Evolutionary conservation across 1,140 invertebrate genomes (phyloP).

Genomic region (Musca domestica): DNA sequence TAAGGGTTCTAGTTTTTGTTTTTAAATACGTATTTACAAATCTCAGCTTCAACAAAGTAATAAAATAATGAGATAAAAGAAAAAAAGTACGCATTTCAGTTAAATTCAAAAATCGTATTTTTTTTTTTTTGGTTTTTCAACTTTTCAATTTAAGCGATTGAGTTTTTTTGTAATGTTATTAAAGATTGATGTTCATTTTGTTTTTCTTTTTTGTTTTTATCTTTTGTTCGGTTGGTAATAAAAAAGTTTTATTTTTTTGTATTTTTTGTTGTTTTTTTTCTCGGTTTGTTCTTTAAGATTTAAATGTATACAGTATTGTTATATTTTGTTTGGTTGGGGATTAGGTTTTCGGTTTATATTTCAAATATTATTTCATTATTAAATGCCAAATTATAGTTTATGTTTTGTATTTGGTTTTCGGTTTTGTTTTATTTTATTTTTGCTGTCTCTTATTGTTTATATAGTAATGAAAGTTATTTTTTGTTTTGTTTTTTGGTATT

Average conservation of each 20-base stretch:
- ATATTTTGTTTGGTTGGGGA: slow-evolving; percentile 3
- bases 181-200: slow-evolving; percentile 12
- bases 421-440: neutral
- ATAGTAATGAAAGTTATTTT: too few relatives aligned
- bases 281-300: slow-evolving; percentile 1
- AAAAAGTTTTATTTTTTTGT: neutral
- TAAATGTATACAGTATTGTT: slow-evolving; percentile 21
- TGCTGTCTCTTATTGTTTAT: too few relatives aligned
- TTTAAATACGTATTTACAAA: slow-evolving; percentile 20
- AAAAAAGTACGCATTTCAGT: neutral
- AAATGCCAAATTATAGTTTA: slow-evolving; percentile 20
- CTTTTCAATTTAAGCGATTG: slow-evolving; percentile 11
- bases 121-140: neutral
- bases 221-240: slow-evolving; percentile 12
- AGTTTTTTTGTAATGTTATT: slow-evolving; percentile 10
- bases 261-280: neutral
- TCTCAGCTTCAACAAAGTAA: slow-evolving; percentile 20
- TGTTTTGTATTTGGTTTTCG: slow-evolving; percentile 1
- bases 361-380: slow-evolving; percentile 19
- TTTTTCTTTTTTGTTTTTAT: too few relatives aligned
- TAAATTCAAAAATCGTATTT: slow-evolving; percentile 5
- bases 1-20: neutral
- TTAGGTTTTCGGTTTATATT: slow-evolving; percentile 11
- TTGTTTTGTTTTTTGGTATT: too few relatives aligned
- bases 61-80: neutral